Percentiles rank a stretch among this genome's conserved stretches.
Evolutionary conservation across 1,140 invertebrate genomes (phyloP).

Genomic region (Pollicipes pollicipes): DNA sequence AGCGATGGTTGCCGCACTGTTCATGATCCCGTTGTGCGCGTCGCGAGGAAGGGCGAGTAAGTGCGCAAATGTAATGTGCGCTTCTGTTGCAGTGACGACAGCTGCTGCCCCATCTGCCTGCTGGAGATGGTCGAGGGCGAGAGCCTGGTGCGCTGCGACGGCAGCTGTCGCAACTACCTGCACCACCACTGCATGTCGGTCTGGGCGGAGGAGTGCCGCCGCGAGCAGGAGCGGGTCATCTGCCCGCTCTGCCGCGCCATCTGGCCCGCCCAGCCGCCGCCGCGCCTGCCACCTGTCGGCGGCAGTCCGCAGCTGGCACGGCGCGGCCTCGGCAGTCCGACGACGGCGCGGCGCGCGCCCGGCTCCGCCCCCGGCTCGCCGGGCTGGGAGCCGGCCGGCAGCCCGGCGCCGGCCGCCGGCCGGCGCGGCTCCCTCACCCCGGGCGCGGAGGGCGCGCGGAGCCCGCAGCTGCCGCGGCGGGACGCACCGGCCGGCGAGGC

Average conservation of each 20-base stretch:
- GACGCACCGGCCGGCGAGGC: too few relatives aligned
- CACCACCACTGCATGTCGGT: constrained; percentile 33
- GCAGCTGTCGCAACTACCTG: constrained; percentile 29
- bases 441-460: too few relatives aligned
- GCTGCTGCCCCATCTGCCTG: constrained; percentile 32
- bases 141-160: constrained; percentile 29
- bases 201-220: constrained; percentile 29
- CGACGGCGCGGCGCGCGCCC: constrained; percentile 18
- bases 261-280: constrained; percentile 18
- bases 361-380: constrained; percentile 21
- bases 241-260: constrained; percentile 29
- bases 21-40: too few relatives aligned
- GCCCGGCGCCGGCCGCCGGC: too few relatives aligned
- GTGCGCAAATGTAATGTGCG: too few relatives aligned
- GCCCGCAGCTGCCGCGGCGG: too few relatives aligned
- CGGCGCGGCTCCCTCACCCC: constrained; percentile 15
- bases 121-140: constrained; percentile 32
- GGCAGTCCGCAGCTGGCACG: too few relatives aligned
- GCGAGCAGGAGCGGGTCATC: constrained; percentile 27
- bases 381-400: constrained; percentile 19
- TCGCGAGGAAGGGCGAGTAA: too few relatives aligned
- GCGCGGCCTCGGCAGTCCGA: too few relatives aligned
- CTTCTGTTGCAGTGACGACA: constrained; percentile 28
- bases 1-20: too few relatives aligned
- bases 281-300: too few relatives aligned